phyloP scores from a whole-genome alignment of 2,113 vertebrate species.

The Puntigrus tetrazona region DNA sequence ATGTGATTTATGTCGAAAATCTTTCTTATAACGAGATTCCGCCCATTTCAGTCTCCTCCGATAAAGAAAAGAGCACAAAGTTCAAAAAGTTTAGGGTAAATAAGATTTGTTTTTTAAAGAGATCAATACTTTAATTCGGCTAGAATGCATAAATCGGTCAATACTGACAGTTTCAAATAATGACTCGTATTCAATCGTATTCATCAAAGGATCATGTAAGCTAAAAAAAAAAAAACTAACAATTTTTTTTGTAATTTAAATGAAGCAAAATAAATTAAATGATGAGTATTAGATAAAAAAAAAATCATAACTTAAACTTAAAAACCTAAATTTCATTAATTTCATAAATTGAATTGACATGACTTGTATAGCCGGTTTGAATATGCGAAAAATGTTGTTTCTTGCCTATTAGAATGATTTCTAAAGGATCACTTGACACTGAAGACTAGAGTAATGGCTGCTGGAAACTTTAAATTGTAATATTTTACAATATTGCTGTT shows the following conservation, averaged over 20 bases:
- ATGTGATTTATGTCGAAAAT: constrained; percentile 61
- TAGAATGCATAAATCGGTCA: neutral
- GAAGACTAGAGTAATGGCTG: neutral
- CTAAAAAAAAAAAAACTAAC: neutral
- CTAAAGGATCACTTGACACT: neutral
- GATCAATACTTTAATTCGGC: neutral
- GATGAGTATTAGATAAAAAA: neutral
- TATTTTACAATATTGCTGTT: neutral
- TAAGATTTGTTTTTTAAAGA: neutral
- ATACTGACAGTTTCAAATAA: neutral
- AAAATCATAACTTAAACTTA: neutral
- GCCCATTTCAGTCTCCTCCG: constrained; percentile 52
- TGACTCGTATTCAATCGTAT: neutral
- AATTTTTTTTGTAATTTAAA: too few relatives aligned
- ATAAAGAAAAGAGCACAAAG: neutral
- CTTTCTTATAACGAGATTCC: constrained; percentile 53
- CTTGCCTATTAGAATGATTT: neutral
- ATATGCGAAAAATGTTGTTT: neutral
- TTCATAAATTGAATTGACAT: too few relatives aligned
- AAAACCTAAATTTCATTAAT: too few relatives aligned
- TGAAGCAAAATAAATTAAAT: neutral
- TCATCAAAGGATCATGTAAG: neutral
- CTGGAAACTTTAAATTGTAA: neutral
- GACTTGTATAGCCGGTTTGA: too few relatives aligned
- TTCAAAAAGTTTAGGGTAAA: neutral